These are phyloP conservation scores for Deroplatys truncata DNA, from an alignment of 2,888 invertebrate genomes.

Conservation along the genomic window DNA sequence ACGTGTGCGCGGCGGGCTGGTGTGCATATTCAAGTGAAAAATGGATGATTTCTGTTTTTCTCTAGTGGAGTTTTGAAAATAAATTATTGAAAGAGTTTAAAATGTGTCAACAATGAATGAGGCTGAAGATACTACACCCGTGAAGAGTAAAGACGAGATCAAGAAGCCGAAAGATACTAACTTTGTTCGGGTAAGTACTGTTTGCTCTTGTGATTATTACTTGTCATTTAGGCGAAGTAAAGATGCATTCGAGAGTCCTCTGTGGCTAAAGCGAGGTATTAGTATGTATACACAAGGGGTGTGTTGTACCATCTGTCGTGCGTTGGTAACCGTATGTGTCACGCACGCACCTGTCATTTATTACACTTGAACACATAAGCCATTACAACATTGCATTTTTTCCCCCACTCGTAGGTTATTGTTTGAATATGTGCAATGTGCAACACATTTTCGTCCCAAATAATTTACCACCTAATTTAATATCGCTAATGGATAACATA, in stretches of 20 bases:
- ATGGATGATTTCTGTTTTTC: not conserved
- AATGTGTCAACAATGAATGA: conserved; percentile 5
- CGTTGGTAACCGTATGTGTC: not conserved
- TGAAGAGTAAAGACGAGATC: not conserved
- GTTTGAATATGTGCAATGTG: too few species aligned
- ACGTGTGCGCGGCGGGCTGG: not conserved
- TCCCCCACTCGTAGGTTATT: too few species aligned
- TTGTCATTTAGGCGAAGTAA: not conserved
- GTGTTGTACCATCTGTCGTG: not conserved
- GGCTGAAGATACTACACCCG: not conserved
- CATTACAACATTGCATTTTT: too few species aligned
- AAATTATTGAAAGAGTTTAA: not conserved
- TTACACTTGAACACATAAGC: not conserved
- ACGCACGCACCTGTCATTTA: not conserved
- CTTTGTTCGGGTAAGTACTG: conserved; percentile 5
- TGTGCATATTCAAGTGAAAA: not conserved
- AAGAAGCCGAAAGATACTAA: not conserved
- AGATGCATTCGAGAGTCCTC: not conserved
- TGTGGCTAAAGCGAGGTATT: not conserved
- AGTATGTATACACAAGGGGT: not conserved
- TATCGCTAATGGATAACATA: too few species aligned
- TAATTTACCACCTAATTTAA: too few species aligned
- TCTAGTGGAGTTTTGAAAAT: not conserved
- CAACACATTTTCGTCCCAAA: too few species aligned
- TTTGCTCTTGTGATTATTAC: not conserved